A percentile compares a stretch with the other conserved stretches of the same genome.
Conservation (phyloP, 2,888 invertebrate species). For the Leucophora obtusa region DNA sequence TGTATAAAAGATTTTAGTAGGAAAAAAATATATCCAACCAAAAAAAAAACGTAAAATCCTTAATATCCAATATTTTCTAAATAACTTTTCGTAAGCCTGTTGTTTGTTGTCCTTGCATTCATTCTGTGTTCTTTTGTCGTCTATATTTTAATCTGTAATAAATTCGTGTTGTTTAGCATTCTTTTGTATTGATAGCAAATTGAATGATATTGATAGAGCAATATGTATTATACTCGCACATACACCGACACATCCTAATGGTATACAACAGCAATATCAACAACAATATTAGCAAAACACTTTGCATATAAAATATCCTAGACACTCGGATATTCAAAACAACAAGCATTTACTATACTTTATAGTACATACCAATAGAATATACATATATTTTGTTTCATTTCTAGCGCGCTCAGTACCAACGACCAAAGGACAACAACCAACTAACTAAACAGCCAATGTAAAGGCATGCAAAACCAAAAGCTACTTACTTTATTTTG, state of each 20-base stretch:
- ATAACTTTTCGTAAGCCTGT: conserved; percentile 32
- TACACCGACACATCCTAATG: not conserved
- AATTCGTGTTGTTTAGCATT: conserved; percentile 39
- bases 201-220: conserved; percentile 69
- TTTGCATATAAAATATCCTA: conserved; percentile 66
- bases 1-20: not conserved
- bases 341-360: conserved; percentile 27
- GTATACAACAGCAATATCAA: conserved; percentile 2
- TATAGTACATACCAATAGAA: conserved; percentile 5
- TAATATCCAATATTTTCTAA: conserved; percentile 20
- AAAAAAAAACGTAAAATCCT: not conserved
- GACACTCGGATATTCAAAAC: conserved; percentile 39
- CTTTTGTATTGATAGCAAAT: conserved; percentile 69
- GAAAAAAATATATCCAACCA: not conserved
- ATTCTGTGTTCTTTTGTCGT: conserved; percentile 29
- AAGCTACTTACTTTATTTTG: conserved; percentile 42
- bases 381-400: not conserved
- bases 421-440: not conserved
- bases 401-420: not conserved
- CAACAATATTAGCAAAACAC: conserved; percentile 31
- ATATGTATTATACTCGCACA: conserved; percentile 5
- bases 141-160: conserved; percentile 43
- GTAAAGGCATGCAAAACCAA: conserved; percentile 33
- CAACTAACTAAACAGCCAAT: conserved; percentile 17
- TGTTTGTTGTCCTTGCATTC: conserved; percentile 14